phyloP scores from a whole-genome alignment of 2,888 invertebrate species.

The Lepidochitona cinerea region DNA sequence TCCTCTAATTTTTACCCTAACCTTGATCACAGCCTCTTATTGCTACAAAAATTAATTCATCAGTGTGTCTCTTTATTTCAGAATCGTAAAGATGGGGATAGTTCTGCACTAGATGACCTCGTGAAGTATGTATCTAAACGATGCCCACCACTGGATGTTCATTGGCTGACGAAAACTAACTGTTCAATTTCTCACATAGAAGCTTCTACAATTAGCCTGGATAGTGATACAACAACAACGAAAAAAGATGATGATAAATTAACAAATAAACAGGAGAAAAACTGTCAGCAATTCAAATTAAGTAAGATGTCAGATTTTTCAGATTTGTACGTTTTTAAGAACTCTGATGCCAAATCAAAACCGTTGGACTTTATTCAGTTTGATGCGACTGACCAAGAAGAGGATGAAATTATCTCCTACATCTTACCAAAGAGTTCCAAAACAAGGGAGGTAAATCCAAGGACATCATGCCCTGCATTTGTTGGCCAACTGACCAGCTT shows the following conservation, averaged over 20 bases:
- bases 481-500: not conserved
- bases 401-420: not conserved
- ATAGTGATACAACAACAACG: not conserved
- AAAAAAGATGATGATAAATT: not conserved
- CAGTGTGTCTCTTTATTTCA: not conserved
- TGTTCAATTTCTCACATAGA: not conserved
- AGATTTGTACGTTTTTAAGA: not conserved
- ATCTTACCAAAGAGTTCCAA: not conserved
- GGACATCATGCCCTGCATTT: not conserved
- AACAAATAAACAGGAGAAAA: not conserved
- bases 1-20: no score
- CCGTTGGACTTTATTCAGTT: not conserved
- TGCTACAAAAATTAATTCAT: not conserved
- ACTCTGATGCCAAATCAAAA: not conserved
- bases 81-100: not conserved
- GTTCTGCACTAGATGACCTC: constrained; percentile 20
- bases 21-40: no score
- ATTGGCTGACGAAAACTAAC: not conserved
- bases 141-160: not conserved
- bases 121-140: constrained; percentile 13
- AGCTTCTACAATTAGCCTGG: not conserved
- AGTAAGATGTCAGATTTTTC: not conserved
- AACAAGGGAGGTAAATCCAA: not conserved
- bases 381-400: not conserved
- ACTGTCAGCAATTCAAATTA: no score